These are phyloP conservation scores for Cyphomyrmex costatus DNA, from an alignment of 1,140 invertebrate species.

Conservation along the genomic window DNA sequence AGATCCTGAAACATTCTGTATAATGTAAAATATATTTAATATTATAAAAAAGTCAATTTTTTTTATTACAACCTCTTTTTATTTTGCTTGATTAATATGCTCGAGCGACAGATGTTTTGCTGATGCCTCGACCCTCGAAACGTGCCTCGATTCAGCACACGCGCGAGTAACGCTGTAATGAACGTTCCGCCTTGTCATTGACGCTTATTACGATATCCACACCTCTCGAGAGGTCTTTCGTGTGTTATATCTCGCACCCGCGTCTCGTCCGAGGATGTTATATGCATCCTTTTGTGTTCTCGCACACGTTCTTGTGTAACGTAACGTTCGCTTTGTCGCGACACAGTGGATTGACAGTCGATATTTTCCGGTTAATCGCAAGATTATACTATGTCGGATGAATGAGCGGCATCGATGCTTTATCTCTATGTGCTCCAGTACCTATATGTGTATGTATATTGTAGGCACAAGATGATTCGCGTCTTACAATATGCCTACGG, in stretches of 20 bases:
- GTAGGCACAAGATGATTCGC: slow-evolving; percentile 47
- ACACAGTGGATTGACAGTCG: slow-evolving; percentile 20
- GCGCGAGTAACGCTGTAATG: slow-evolving; percentile 14
- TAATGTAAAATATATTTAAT: not conserved
- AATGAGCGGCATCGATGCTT: slow-evolving; percentile 42
- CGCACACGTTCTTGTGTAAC: slow-evolving; percentile 21
- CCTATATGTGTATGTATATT: no score
- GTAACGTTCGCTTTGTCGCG: slow-evolving; percentile 19
- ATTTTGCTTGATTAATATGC: slow-evolving; percentile 10
- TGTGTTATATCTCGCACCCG: slow-evolving; percentile 13
- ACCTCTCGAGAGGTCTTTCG: slow-evolving; percentile 29
- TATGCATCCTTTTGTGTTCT: not conserved
- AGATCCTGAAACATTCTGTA: no score
- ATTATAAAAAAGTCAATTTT: not conserved
- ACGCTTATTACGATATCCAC: slow-evolving; percentile 49
- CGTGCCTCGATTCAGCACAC: slow-evolving; percentile 23
- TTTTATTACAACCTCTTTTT: not conserved
- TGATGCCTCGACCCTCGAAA: slow-evolving; percentile 17
- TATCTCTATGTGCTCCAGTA: slow-evolving; percentile 50
- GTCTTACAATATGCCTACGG: not conserved
- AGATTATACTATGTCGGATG: slow-evolving; percentile 36
- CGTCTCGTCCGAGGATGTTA: slow-evolving; percentile 23
- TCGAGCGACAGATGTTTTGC: slow-evolving; percentile 6
- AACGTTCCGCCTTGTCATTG: slow-evolving; percentile 47
- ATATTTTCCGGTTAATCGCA: not conserved